These are phyloP conservation scores for Hypocryptadius cinnamomeus DNA, from an alignment of 2,113 vertebrate genomes.

Conservation along the genomic window DNA sequence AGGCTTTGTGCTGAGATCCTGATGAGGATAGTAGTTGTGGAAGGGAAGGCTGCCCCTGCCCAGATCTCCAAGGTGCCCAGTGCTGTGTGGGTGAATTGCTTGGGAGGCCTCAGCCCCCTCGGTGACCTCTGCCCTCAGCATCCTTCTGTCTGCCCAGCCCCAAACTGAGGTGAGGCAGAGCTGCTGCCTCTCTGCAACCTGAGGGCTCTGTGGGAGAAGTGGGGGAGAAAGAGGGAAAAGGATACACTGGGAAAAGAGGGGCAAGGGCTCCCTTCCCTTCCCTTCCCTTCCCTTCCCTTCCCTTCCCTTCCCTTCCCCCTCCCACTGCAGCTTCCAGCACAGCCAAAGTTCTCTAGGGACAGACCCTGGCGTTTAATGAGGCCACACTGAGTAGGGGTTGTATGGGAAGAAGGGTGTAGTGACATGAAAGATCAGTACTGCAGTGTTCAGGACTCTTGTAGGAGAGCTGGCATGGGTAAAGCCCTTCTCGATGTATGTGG, in stretches of 20 bases:
- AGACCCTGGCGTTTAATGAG: neutral
- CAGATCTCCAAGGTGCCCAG: too few relatives aligned
- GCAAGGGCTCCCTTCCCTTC: neutral
- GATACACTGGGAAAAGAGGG: neutral
- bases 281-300: neutral
- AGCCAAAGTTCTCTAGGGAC: neutral
- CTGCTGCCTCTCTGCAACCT: neutral
- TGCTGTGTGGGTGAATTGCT: neutral
- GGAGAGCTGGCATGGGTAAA: accelerated
- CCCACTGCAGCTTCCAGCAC: neutral
- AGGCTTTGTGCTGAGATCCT: accelerated
- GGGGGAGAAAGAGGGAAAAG: neutral
- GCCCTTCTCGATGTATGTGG: accelerated
- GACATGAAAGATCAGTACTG: neutral
- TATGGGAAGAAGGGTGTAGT: neutral
- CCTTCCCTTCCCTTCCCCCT: neutral
- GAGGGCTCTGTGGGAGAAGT: neutral
- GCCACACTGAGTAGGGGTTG: neutral
- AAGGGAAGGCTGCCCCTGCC: accelerated
- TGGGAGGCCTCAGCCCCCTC: accelerated
- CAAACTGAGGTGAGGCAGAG: neutral
- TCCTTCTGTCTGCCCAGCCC: neutral
- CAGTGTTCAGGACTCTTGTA: neutral
- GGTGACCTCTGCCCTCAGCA: neutral
- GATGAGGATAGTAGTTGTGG: accelerated